Percentiles rank a stretch among this genome's conserved stretches.
Conservation (phyloP, 1,140 invertebrate genomes). For the Asbolus verrucosus region DNA sequence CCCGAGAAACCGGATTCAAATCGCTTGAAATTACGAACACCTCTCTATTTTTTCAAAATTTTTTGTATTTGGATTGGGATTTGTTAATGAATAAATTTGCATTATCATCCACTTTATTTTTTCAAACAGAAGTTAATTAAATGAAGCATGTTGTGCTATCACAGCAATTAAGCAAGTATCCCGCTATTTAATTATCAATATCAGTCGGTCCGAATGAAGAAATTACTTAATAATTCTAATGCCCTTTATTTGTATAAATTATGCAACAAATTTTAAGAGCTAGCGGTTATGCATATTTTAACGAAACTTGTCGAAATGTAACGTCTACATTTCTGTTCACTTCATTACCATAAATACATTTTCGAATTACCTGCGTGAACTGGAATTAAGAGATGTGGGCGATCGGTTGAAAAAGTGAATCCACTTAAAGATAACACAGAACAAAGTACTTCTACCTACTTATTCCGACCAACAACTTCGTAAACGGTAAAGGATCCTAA, state of each 20-base stretch:
- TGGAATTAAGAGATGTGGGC: neutral
- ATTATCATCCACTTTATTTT: neutral
- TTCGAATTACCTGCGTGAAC: too few species aligned
- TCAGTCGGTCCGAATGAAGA: too few species aligned
- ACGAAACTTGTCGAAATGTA: too few species aligned
- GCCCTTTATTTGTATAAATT: too few species aligned
- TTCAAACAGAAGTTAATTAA: neutral
- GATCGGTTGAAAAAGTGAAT: neutral
- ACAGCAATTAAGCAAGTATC: too few species aligned
- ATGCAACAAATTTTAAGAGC: too few species aligned
- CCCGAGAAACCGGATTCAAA: slow-evolving; percentile 13
- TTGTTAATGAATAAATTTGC: neutral
- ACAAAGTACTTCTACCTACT: slow-evolving; percentile 10
- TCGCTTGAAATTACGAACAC: neutral
- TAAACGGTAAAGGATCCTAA: slow-evolving; percentile 32
- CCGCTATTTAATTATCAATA: too few species aligned
- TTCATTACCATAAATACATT: slow-evolving; percentile 28
- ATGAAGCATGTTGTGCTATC: neutral
- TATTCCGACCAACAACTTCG: neutral
- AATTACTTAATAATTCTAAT: too few species aligned
- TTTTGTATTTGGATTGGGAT: neutral
- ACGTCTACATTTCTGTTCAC: too few species aligned
- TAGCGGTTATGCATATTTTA: too few species aligned
- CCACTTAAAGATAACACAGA: slow-evolving; percentile 13
- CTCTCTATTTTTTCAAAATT: too few species aligned